Base-by-base conservation (phyloP, 1,140 invertebrate genomes). In the Drosophila gunungcola region DNA sequence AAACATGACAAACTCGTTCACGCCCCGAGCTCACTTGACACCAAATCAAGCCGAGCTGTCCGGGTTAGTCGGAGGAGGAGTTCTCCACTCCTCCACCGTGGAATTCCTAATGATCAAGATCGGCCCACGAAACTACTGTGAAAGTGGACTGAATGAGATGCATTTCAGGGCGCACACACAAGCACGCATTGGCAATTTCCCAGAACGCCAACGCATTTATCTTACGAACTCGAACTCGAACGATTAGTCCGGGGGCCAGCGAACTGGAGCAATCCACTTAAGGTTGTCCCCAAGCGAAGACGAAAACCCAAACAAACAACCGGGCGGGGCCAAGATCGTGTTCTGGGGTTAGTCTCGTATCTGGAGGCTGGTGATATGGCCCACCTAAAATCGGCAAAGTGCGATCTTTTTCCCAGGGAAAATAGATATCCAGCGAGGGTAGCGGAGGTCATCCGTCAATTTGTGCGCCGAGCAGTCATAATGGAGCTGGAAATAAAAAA, bases 161-260 rank as follows among this genome's bases (percentile, higher is more conserved):
- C 58, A 61, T 56, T 61, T 39, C 13, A 56, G 36, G 27, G 53
- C 54, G 4, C 58, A 41, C 34, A 76, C 42, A 75, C 46, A 43
- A 42, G 27, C 34, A 64, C 51, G 51, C 83, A 82, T 82, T 82
- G 70, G 83, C 83, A 86, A 89, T 86, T 86, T 86, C 83, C 83
- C 83, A 86, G 83, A 86, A 86, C 83, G 83, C 83, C 83, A 86
- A 86, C 79, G 83, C 83, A 86, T 86, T 89, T 78, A 83, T 86
- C 83, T 73, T 88, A 56, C 41, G 36, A 53, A 53, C 56, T 16
- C 48, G 38, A 48, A 48, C 57, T 29, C 43, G 39, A 88, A 58
- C 83, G 83, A 86, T 86, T 86, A 86, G 83, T 86, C 38, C 51
- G 65, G 79, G 62, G 76, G 69, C 67, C 65, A 49, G 70, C 46